These are phyloP conservation scores for Andrena hattorfiana DNA, from an alignment of 2,888 invertebrate genomes.

Conservation along the genomic window DNA sequence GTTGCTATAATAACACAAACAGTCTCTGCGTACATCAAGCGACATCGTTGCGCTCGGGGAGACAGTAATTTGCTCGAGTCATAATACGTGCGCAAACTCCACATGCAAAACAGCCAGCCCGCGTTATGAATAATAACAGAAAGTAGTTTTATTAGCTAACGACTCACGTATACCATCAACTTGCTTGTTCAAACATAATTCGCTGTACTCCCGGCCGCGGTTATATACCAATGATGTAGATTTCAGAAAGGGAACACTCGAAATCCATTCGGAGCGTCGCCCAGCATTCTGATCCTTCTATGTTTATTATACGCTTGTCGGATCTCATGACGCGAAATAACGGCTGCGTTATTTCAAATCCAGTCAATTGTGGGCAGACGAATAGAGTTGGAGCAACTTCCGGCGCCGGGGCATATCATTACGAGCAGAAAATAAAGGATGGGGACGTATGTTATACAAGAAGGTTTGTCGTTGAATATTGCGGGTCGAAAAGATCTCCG, in stretches of 20 bases:
- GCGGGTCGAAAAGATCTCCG: no score
- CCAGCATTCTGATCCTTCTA: neutral
- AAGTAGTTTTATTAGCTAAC: constrained; percentile 28
- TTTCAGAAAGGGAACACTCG: neutral
- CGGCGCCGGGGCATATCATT: neutral
- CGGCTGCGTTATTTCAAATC: neutral
- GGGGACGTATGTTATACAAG: no score
- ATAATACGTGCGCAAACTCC: constrained; percentile 15
- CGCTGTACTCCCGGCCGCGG: neutral
- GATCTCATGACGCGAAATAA: neutral
- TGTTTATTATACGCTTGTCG: constrained; percentile 1
- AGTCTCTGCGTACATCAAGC: neutral
- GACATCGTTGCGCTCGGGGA: constrained; percentile 16
- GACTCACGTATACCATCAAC: constrained; percentile 15
- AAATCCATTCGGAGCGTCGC: neutral
- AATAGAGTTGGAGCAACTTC: neutral
- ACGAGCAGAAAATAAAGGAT: neutral
- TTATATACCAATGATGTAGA: neutral
- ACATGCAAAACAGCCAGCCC: constrained; percentile 29
- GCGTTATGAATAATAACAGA: constrained; percentile 17
- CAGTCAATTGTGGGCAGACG: neutral
- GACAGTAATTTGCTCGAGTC: constrained; percentile 26
- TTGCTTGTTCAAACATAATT: neutral
- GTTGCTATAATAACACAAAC: constrained; percentile 3
- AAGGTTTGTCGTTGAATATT: no score